Base-by-base conservation (phyloP, 1,140 invertebrate species). In the Aphaenogaster rudis region DNA sequence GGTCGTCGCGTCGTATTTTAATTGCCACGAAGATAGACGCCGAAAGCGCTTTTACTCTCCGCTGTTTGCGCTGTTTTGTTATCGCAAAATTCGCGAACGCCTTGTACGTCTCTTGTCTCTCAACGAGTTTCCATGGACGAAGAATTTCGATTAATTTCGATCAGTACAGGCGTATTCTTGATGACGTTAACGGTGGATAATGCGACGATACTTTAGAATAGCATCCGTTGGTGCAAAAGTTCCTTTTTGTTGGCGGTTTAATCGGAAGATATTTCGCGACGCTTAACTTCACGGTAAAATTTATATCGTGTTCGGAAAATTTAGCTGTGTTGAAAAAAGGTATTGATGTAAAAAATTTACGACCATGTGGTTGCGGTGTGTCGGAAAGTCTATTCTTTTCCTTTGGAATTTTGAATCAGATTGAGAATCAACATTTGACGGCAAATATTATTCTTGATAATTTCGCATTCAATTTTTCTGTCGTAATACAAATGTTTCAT, bases 381-480 rank as follows among this genome's bases (percentile, higher is more conserved):
- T 74, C 5, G 17, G 33, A 54, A 57, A 57, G 11, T 76, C 6
- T 39, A n/a, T n/a, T 74, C 28, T 54, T 57, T 39, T 15, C 8
- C 50, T 21, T 78, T 78, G 21, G 45, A 78, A 45, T 78, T 64
- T 78, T n/a, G 42, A 64, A 78, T 21, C 7, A 57, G 36, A 77
- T 61, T 17, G 42, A 48, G 28, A 33, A 39, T 54, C 45, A 39
- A 42, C 21, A 13, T 61, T 52, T 54, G n/a, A 28, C n/a, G 39
- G n/a, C n/a, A 21, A 79, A 52, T 78, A 42, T 78, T 8, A 54
- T 13, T 66, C 45, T 80, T 39, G 39, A 61, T 39, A 36, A 50
- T 36, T 36, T 36, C 15, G 17, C 13, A 3, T 42, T 59, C 36
- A 61, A 9, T 77, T 61, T 78, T 57, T 39, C 28, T 63, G 21